Conservation (phyloP, 1,140 invertebrate genomes). For the Drosophila sp. region DNA sequence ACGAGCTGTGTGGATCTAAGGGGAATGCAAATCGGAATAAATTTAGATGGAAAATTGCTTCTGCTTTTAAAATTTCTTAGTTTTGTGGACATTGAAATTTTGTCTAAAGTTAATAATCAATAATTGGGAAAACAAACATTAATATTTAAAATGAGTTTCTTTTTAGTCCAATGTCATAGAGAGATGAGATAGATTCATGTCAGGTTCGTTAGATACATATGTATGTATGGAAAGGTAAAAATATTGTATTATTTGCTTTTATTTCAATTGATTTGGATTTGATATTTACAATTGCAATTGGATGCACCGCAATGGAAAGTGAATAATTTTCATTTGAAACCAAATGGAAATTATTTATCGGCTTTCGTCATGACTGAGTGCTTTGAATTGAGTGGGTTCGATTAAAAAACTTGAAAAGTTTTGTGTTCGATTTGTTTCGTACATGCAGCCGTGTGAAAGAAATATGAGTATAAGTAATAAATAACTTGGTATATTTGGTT, state of each 20-base stretch:
- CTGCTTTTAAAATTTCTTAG: no score
- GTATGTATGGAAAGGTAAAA: slow-evolving; percentile 28
- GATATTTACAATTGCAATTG: slow-evolving; percentile 11
- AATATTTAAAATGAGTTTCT: neutral
- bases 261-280: slow-evolving; percentile 1
- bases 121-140: no score
- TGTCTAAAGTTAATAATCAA: no score
- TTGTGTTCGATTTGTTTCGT: neutral
- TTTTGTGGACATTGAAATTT: no score
- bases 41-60: no score
- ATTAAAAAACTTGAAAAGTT: neutral
- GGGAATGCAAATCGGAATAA: no score
- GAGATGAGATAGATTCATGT: slow-evolving; percentile 15
- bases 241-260: slow-evolving; percentile 12
- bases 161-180: neutral
- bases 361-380: slow-evolving; percentile 6
- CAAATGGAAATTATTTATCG: slow-evolving; percentile 8
- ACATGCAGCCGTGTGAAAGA: slow-evolving; percentile 4
- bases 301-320: slow-evolving; percentile 2
- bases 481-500: neutral
- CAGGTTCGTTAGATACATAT: slow-evolving; percentile 28
- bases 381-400: neutral
- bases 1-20: no score
- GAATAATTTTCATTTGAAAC: slow-evolving; percentile 10
- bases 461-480: slow-evolving; percentile 3